Evolutionary conservation across 2,888 invertebrate species (phyloP).

Genomic region (Stenodema calcarata): DNA sequence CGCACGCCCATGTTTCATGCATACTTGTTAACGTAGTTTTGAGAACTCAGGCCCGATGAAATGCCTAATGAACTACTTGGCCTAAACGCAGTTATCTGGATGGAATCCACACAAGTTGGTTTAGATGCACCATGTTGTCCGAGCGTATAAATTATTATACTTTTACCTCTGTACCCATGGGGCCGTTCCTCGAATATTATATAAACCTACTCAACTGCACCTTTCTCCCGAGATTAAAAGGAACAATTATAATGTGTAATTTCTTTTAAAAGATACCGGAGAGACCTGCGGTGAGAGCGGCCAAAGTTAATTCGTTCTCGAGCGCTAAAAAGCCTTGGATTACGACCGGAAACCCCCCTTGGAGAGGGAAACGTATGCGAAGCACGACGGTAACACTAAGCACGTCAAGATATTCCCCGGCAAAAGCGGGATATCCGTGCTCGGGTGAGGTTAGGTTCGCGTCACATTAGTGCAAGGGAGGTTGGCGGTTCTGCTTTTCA

Average conservation of each 20-base stretch:
- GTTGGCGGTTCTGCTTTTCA: background rate
- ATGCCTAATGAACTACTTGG: too few species aligned
- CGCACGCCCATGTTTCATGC: too few species aligned
- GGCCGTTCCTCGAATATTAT: background rate
- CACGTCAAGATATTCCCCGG: slow-evolving; percentile 24
- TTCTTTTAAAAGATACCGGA: background rate
- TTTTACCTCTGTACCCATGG: background rate
- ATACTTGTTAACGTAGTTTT: too few species aligned
- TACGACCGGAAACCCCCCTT: background rate
- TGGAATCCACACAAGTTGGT: too few species aligned
- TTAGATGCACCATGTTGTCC: too few species aligned
- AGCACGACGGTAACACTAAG: slow-evolving; percentile 18
- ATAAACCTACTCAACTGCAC: background rate
- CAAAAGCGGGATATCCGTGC: background rate
- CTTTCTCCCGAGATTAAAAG: background rate
- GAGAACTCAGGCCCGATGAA: too few species aligned
- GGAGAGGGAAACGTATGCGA: background rate
- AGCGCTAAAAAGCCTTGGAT: background rate
- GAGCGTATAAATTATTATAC: too few species aligned
- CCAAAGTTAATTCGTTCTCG: background rate
- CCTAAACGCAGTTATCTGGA: too few species aligned
- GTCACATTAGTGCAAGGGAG: slow-evolving; percentile 21
- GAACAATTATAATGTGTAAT: background rate
- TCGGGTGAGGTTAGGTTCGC: background rate
- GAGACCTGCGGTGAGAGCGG: background rate